Percentiles rank a stretch among this genome's conserved stretches.
Evolutionary conservation across 2,888 invertebrate genomes (phyloP).

Genomic region (Lithodes maja): DNA sequence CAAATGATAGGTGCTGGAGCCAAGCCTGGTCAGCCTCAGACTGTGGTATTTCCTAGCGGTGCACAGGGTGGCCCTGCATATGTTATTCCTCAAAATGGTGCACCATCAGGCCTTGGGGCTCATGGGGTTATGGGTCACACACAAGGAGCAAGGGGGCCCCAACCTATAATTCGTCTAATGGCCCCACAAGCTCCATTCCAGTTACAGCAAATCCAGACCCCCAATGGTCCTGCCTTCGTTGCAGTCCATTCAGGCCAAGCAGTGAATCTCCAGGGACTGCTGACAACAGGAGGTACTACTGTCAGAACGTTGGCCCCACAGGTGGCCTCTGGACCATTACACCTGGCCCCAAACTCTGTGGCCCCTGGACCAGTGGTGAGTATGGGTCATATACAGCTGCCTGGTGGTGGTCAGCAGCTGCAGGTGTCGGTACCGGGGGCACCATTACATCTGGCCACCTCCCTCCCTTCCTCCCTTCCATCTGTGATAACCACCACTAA

Average conservation of each 20-base stretch:
- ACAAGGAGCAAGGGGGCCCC: constrained; percentile 66
- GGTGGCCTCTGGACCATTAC: constrained; percentile 61
- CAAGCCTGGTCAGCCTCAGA: constrained; percentile 66
- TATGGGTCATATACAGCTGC: constrained; percentile 61
- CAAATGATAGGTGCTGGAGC: constrained; percentile 56
- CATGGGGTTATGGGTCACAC: constrained; percentile 55
- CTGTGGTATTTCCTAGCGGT: constrained; percentile 65
- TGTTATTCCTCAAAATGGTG: constrained; percentile 64
- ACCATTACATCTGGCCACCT: constrained; percentile 59
- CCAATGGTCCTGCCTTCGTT: constrained; percentile 76
- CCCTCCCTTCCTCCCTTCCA: constrained; percentile 67
- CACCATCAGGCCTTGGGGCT: constrained; percentile 57
- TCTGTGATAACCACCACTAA: constrained; percentile 70
- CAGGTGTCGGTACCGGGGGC: constrained; percentile 60
- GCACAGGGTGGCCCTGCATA: constrained; percentile 67
- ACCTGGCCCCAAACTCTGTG: constrained; percentile 62
- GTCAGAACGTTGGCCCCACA: constrained; percentile 64
- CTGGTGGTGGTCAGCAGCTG: constrained; percentile 57
- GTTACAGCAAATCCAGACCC: constrained; percentile 77
- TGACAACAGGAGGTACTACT: constrained; percentile 59
- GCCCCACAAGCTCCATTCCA: constrained; percentile 74
- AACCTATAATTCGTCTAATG: constrained; percentile 73
- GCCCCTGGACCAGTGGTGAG: constrained; percentile 58
- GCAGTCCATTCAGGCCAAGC: constrained; percentile 74
- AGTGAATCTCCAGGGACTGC: constrained; percentile 63